These are phyloP conservation scores for Pelosia muscerda DNA, from an alignment of 2,888 invertebrate genomes.

Conservation along the genomic window DNA sequence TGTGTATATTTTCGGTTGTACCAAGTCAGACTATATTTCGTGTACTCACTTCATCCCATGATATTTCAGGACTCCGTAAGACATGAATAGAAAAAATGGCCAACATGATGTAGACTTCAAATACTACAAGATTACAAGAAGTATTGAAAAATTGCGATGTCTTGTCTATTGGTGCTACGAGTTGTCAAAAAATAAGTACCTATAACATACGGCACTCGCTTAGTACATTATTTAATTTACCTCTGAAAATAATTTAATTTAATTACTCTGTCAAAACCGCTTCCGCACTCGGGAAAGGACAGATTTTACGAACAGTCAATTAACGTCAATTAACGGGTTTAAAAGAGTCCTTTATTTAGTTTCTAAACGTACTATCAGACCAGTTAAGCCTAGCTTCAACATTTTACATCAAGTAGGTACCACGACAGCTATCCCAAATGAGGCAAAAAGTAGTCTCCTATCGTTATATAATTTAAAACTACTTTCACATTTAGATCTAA, in stretches of 20 bases:
- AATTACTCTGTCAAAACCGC: neutral
- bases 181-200: neutral
- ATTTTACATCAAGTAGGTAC: neutral
- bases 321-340: neutral
- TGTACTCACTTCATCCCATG: too few relatives aligned
- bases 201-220: neutral
- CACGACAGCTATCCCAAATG: too few relatives aligned
- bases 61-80: too few relatives aligned
- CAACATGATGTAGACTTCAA: too few relatives aligned
- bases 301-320: conserved; percentile 2
- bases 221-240: neutral
- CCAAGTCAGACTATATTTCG: too few relatives aligned
- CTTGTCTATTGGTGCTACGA: neutral
- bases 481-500: neutral
- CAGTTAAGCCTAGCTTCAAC: neutral
- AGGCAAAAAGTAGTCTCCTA: too few relatives aligned
- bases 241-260: neutral
- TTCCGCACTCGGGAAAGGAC: neutral
- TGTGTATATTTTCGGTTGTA: too few relatives aligned
- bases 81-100: too few relatives aligned
- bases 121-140: too few relatives aligned
- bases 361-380: neutral
- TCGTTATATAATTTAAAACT: neutral
- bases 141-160: neutral
- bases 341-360: neutral